Conservation (phyloP, 2,113 vertebrate species). For the Alces alces region DNA sequence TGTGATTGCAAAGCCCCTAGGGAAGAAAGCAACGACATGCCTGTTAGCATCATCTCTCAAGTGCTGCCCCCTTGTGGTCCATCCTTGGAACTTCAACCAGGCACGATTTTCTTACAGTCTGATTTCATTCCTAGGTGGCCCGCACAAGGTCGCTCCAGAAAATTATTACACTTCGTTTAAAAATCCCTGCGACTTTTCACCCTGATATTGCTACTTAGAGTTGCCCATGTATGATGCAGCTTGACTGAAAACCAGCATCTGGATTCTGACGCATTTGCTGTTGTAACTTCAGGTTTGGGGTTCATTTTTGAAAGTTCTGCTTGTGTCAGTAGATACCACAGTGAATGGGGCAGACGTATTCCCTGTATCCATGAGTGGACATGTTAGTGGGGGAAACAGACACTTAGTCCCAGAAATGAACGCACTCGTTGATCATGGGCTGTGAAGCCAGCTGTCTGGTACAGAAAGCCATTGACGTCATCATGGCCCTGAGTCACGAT, state of each 20-base stretch:
- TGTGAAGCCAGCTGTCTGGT: accelerated
- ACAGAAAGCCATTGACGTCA: accelerated
- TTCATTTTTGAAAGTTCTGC: background rate
- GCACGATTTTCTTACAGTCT: background rate
- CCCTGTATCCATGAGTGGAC: background rate
- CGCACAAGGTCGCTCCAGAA: background rate
- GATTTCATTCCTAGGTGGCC: background rate
- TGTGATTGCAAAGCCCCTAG: background rate
- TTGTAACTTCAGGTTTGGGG: background rate
- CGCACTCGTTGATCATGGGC: background rate
- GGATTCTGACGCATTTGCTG: background rate
- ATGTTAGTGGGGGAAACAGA: background rate
- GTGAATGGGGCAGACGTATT: accelerated
- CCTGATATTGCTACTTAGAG: background rate
- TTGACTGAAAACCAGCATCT: background rate
- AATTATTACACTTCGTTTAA: background rate
- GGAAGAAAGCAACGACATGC: background rate
- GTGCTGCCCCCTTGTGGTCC: background rate
- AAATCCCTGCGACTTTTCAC: background rate
- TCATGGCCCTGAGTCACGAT: background rate
- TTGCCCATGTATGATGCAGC: background rate
- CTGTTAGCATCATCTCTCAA: background rate
- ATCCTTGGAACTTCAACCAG: background rate
- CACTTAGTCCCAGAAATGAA: background rate
- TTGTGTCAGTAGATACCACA: background rate